These are phyloP conservation scores for Salvelinus namaycush DNA, from an alignment of 2,113 vertebrate genomes.

Conservation along the genomic window DNA sequence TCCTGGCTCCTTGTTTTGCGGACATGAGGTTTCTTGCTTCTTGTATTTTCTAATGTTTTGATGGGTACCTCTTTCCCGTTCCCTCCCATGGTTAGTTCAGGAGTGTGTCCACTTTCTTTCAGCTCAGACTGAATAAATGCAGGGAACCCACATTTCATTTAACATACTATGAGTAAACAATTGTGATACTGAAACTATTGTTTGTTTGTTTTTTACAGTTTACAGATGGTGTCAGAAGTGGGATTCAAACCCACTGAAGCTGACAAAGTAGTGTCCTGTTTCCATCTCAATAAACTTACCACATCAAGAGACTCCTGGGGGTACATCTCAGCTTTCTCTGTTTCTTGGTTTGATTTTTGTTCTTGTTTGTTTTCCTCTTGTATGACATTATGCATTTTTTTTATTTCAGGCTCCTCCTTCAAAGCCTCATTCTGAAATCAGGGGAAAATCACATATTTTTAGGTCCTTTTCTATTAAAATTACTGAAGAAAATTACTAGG, in stretches of 20 bases:
- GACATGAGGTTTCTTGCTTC: slow-evolving; percentile 47
- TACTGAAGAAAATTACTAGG: not conserved
- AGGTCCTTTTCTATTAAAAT: not conserved
- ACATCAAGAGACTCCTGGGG: slow-evolving; percentile 50
- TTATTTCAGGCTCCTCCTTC: not conserved
- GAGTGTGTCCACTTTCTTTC: slow-evolving; percentile 74
- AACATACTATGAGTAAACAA: not conserved
- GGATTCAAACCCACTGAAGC: no score
- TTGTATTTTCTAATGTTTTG: slow-evolving; percentile 32
- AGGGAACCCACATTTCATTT: not conserved
- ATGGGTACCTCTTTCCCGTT: slow-evolving; percentile 53
- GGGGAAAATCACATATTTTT: not conserved
- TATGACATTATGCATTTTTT: not conserved
- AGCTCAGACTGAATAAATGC: slow-evolving; percentile 48
- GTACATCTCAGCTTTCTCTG: slow-evolving; percentile 42
- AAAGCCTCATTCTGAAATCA: slow-evolving; percentile 36
- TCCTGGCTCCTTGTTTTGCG: slow-evolving; percentile 41
- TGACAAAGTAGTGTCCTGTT: not conserved
- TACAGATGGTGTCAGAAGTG: no score
- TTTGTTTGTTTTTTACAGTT: no score
- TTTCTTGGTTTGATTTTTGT: slow-evolving; percentile 9
- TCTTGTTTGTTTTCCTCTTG: not conserved
- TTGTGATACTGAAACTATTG: no score
- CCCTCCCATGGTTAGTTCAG: slow-evolving; percentile 57
- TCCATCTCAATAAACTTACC: slow-evolving; percentile 35